Base-by-base conservation (phyloP, 2,888 invertebrate species). In the Eubasilissa splendida region DNA sequence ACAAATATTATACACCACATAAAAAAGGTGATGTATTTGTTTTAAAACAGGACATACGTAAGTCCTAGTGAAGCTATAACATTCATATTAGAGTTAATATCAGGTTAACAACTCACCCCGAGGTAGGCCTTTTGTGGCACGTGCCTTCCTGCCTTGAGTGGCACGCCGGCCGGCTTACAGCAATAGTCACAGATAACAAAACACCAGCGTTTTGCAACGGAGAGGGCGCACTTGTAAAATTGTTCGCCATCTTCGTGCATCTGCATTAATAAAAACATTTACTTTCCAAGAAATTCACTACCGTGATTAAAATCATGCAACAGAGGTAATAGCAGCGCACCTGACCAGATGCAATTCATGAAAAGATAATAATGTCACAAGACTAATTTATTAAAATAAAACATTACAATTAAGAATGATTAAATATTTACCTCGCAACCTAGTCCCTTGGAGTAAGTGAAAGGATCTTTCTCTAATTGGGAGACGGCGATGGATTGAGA, bases 171-270 rank as follows among this genome's bases (percentile, higher is more conserved):
- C 3, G 42, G 52, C 31, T 76, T 53, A 33, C 80, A 81, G 66
- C 81, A 81, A 53, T 74, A 42, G 56, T 82, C 79, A 31, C 81
- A 83, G 5, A 83, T 59, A 3, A 56, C 66, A 63, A 59, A 83
- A 10, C 33, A 53, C 65, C 31, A 66, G 8, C 80, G 22, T 50
- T 75, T 79, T 5, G 42, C 75, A 11, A 33, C 31, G 1, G 80
- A 60, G n/a, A 76, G 77, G 14, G 65, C 58, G 53, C 83, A 83
- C 50, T 60, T 54, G 50, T 58, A 59, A 53, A 68, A 83, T n/a
- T 52, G n/a, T 8, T 83, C 83, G 3, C 54, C 58, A 0, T 68
- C 58, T 22, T 80, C 71, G 65, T 83, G 83, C 42, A 80, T 70
- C 83, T 83, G 68, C 8, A 74, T 42, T 7, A 42, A 42, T 42